These are phyloP conservation scores for Labeo catla DNA, from an alignment of 2,113 vertebrate genomes.

Conservation along the genomic window DNA sequence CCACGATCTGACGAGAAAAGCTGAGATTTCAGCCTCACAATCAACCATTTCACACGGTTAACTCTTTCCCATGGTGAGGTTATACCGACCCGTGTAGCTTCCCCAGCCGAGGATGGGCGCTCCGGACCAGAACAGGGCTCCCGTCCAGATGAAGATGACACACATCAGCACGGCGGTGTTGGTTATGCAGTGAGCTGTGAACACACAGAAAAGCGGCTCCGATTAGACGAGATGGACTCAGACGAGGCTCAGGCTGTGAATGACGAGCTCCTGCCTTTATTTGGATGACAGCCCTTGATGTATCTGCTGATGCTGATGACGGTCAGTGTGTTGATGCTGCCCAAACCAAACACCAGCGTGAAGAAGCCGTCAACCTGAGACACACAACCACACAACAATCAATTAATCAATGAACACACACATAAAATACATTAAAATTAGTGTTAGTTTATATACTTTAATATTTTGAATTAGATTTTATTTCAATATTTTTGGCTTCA, in stretches of 20 bases:
- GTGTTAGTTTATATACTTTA: too few species aligned
- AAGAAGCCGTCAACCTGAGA: slow-evolving; percentile 86
- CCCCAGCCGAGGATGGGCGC: slow-evolving; percentile 88
- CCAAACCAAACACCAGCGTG: slow-evolving; percentile 86
- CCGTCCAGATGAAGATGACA: slow-evolving; percentile 83
- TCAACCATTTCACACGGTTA: too few species aligned
- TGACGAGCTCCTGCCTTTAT: slow-evolving; percentile 74
- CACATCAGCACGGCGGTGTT: slow-evolving; percentile 76
- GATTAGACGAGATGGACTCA: slow-evolving; percentile 3
- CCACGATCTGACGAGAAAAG: slow-evolving; percentile 74
- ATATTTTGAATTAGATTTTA: too few species aligned
- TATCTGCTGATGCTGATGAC: slow-evolving; percentile 89
- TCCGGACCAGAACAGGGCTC: slow-evolving; percentile 84
- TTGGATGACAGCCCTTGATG: slow-evolving; percentile 84
- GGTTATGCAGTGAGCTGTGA: slow-evolving; percentile 81
- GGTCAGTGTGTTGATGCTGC: slow-evolving; percentile 89
- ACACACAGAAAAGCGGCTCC: slow-evolving; percentile 34
- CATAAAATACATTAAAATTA: too few species aligned
- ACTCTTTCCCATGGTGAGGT: too few species aligned
- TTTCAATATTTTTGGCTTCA: too few species aligned
- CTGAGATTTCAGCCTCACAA: too few species aligned
- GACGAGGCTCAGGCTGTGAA: background rate
- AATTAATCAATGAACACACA: too few species aligned
- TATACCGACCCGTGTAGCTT: slow-evolving; percentile 83
- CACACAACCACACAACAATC: too few species aligned